Evolutionary conservation across 2,113 vertebrate genomes (phyloP), one percentile per base, ranked within the genome.

Genomic region (Sorex araneus): DNA sequence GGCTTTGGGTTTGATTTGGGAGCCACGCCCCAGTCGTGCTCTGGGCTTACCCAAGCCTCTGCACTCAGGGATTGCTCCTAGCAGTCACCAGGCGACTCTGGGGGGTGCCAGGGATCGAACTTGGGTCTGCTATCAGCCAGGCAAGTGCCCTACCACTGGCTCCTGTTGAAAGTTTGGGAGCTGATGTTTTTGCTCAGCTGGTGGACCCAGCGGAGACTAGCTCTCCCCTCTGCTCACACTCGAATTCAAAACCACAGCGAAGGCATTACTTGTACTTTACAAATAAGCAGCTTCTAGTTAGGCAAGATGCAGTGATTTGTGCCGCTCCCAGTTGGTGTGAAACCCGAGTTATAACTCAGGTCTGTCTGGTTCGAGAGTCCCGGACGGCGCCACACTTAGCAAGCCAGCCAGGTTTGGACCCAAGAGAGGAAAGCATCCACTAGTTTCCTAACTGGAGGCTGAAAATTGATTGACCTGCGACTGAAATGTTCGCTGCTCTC

Each of bases 401-500:
- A 60, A 23, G 21, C 57, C 16, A 60, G 57, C 57, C 21, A 23
- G 3, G 5, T 60, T 60, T 60, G 23, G 57, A 23, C 57, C 57
- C 57, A 60, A 60, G 57, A 60, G 23, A 60, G 57, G 57, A 60
- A 60, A 60, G 57, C 47, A 13, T 50, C 47, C 6, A 13, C 18
- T 60, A 21, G 63, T 87, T 90, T 91, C n/a, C 34, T 86, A 66
- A 77, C 82, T 78, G 84, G 43, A 89, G 73, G 81, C 28, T 69
- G 19, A 90, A 92, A 91, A 76, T 34, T 0, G 19, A 60, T 23
- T 36, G 18, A 63, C 63, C 73, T 25, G 4, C 28, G 3, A 64
- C 18, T 78, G 67, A 75, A 87, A 88, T 18, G 57, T 7, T 60
- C 34, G 60, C 71, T 73, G 69, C 23, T 64, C 9, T 83, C 93